A percentile compares a stretch with the other conserved stretches of the same genome.
phyloP scores from a whole-genome alignment of 2,888 invertebrate genomes.

The Phymatocera aterrima region DNA sequence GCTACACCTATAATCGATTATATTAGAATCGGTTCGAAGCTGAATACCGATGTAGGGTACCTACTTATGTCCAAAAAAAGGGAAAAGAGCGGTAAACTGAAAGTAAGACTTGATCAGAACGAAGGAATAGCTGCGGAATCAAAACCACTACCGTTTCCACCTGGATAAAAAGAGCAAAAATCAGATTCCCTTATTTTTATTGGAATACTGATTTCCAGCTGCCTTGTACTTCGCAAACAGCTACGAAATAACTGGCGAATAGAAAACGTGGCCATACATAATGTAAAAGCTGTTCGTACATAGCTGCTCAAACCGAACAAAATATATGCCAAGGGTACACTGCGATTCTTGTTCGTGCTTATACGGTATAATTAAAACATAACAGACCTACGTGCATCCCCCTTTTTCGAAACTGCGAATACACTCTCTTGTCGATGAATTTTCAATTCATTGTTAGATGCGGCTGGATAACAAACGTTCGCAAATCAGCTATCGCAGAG shows the following conservation, averaged over 20 bases:
- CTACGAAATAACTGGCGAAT: slow-evolving; percentile 13
- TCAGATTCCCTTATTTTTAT: slow-evolving; percentile 18
- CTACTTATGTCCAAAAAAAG: no score
- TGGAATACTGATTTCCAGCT: slow-evolving; percentile 23
- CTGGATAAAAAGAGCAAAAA: background rate
- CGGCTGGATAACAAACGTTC: no score
- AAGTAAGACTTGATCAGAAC: no score
- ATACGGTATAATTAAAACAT: background rate
- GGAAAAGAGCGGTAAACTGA: background rate
- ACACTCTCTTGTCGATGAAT: no score
- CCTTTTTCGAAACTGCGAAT: background rate
- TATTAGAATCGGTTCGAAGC: no score
- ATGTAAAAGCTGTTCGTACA: slow-evolving; percentile 3
- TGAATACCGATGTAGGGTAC: no score
- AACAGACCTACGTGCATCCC: background rate
- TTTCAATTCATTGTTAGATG: no score
- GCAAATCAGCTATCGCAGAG: no score
- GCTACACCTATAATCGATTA: background rate
- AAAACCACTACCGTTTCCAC: no score
- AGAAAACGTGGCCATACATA: slow-evolving; percentile 39
- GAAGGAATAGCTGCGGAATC: no score
- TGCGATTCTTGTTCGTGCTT: background rate
- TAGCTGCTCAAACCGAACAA: slow-evolving; percentile 17
- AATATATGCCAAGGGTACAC: slow-evolving; percentile 29
- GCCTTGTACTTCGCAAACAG: background rate